phyloP scores from a whole-genome alignment of 2,113 vertebrate genomes.

The Melanerpes aurifrons region DNA sequence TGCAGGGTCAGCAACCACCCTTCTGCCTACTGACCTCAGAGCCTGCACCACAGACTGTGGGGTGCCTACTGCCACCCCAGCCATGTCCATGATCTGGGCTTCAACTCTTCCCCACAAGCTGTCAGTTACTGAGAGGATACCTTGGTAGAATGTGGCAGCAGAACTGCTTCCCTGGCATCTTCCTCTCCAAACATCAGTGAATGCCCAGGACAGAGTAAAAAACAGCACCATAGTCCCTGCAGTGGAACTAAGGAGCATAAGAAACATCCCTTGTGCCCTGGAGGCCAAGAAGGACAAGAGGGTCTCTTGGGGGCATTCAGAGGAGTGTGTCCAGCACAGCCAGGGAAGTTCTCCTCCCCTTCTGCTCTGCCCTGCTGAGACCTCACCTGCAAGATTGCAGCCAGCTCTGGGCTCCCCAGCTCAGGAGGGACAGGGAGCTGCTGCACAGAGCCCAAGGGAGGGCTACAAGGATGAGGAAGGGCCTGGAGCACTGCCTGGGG shows the following conservation, averaged over 20 bases:
- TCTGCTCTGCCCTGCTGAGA: too few relatives aligned
- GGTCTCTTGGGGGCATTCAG: too few relatives aligned
- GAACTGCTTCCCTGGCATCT: neutral
- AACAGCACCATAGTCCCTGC: neutral
- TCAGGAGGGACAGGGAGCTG: too few relatives aligned
- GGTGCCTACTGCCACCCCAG: rapidly evolving
- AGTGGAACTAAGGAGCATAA: neutral
- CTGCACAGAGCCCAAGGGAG: too few relatives aligned
- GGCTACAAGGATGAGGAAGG: too few relatives aligned
- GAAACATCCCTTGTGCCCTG: too few relatives aligned
- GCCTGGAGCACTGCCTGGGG: too few relatives aligned
- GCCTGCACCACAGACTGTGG: neutral
- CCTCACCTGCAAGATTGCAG: too few relatives aligned
- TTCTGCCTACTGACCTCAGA: neutral
- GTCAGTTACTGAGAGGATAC: rapidly evolving
- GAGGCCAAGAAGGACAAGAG: too few relatives aligned
- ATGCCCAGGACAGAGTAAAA: neutral
- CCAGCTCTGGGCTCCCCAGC: too few relatives aligned
- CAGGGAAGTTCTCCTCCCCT: too few relatives aligned
- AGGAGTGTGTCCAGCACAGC: too few relatives aligned
- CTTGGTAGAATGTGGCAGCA: rapidly evolving
- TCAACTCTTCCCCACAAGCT: neutral
- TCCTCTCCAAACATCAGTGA: neutral
- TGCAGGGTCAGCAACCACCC: rapidly evolving
- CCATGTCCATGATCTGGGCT: rapidly evolving